Evolutionary conservation across 2,888 invertebrate genomes (phyloP).

Genomic region (Sipha maydis): DNA sequence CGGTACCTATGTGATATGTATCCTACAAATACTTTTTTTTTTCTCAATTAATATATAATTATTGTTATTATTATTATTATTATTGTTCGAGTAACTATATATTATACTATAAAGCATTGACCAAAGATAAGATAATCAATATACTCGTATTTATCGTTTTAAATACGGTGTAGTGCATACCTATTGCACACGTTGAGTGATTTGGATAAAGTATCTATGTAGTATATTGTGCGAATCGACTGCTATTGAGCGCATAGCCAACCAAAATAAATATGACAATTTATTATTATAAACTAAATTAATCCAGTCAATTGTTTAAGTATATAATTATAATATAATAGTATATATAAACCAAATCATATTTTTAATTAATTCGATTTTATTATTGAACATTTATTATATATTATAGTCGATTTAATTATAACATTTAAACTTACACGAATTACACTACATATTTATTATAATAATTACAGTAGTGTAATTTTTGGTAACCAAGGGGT

Average conservation of each 20-base stretch:
- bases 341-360: conserved; percentile 1
- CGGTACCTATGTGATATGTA: not conserved
- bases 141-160: not conserved
- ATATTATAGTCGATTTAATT: not conserved
- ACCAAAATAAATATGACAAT: not conserved
- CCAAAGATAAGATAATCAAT: conserved; percentile 38
- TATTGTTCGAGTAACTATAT: conserved; percentile 13
- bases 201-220: not conserved
- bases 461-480: no score
- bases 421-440: conserved; percentile 1
- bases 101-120: conserved; percentile 8
- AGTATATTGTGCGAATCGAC: not conserved
- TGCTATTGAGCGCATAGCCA: not conserved
- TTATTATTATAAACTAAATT: conserved; percentile 11
- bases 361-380: not conserved
- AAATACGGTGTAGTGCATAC: not conserved
- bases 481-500: no score
- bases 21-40: conserved; percentile 9
- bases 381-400: no score
- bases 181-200: not conserved
- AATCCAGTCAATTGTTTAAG: conserved; percentile 37
- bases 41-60: not conserved
- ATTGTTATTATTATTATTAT: conserved; percentile 5
- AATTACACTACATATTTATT: not conserved
- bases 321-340: not conserved